Percentiles rank a stretch among this genome's conserved stretches.
phyloP scores from a whole-genome alignment of 2,888 invertebrate species.

The Unio delphinus region DNA sequence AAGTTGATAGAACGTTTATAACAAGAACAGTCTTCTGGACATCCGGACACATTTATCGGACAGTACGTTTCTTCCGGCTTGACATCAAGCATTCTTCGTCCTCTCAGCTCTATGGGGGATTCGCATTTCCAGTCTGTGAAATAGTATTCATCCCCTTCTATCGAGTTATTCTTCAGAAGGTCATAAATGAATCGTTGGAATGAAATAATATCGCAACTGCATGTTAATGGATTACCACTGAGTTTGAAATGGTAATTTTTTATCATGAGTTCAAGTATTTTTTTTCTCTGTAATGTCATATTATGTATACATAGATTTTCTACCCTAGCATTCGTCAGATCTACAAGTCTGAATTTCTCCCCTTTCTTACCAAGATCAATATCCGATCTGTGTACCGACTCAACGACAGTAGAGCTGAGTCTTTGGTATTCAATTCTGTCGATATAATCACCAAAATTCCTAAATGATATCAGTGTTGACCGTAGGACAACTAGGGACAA shows the following conservation, averaged over 20 bases:
- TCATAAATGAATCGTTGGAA: conserved; percentile 5
- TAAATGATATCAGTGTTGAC: too few relatives aligned
- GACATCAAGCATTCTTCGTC: conserved; percentile 11
- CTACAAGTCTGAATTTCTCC: too few relatives aligned
- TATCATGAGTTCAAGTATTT: conserved; percentile 5
- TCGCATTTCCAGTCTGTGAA: conserved; percentile 21
- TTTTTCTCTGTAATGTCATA: not conserved
- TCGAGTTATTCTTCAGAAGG: not conserved
- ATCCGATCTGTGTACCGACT: too few relatives aligned
- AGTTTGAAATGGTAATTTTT: conserved; percentile 15
- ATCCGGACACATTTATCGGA: conserved; percentile 1
- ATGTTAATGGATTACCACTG: conserved; percentile 8
- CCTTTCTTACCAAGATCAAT: too few relatives aligned
- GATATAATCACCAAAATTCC: too few relatives aligned
- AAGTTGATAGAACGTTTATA: conserved; percentile 8
- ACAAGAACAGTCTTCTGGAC: conserved; percentile 21
- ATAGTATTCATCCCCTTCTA: conserved; percentile 16
- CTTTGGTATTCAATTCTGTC: too few relatives aligned
- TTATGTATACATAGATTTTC: too few relatives aligned
- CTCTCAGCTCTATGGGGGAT: conserved; percentile 13
- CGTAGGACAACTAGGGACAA: too few relatives aligned
- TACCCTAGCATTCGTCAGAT: too few relatives aligned
- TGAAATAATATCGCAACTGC: conserved; percentile 16
- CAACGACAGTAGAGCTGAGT: too few relatives aligned
- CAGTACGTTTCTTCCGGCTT: conserved; percentile 23